Evolutionary conservation across 1,140 invertebrate species (phyloP), one percentile per base, ranked within the genome.

Genomic region (Zaprionus camerounensis): DNA sequence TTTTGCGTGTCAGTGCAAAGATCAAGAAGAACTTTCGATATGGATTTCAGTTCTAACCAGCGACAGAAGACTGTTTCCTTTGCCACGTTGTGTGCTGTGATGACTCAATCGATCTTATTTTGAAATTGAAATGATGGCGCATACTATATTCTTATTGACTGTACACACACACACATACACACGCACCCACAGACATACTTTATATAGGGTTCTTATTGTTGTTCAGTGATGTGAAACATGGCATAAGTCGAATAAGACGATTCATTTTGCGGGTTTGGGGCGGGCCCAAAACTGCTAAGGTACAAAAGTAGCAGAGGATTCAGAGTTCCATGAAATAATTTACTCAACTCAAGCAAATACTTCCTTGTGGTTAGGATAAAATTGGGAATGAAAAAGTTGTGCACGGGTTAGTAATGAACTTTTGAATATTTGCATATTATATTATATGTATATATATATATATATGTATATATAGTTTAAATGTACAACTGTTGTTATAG

Each of bases 61-160:
- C 28, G 55, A 31, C 41, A 11, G 9, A 34, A 51, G 28, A 65
- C 58, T 12, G 46, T 65, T 77, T 78, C 75, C 65, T 74, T 80
- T 63, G 74, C 74, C 73, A 74, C 58, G 38, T 70, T 66, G 59
- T 38, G 17, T 38, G 36, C 12, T 41, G 28, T 46, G 58, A 72
- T 78, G 62, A 68, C 64, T 84, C 75, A 81, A 56, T 71, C 58
- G 65, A 67, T 70, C 64, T 71, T 69, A 51, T 58, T 66, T 55
- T 71, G 51, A 78, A 77, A 56, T 67, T 62, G 24, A 70, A 75
- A 73, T 59, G 38, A 67, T 76, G 62, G 74, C 44, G 51, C 68
- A 63, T 55, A 70, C 44, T 55, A 44, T 71, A 64, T 71, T 71
- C 59, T 36, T 64, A 70, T 75, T 75, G 72, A 62, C 36, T 46